Conservation (phyloP, 2,888 invertebrate genomes). For the Hemaris fuciformis region DNA sequence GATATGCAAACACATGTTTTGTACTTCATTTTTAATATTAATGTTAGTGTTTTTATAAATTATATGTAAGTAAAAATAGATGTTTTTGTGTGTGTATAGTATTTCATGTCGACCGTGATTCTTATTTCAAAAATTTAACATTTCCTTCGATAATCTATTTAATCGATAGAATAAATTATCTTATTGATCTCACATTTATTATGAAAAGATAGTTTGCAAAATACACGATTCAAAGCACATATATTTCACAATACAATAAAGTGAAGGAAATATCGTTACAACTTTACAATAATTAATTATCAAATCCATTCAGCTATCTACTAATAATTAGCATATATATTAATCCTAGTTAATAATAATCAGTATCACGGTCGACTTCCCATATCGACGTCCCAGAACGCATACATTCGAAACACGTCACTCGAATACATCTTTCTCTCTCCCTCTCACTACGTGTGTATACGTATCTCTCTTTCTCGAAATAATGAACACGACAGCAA, state of each 20-base stretch:
- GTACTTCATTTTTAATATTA: background rate
- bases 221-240: background rate
- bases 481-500: slow-evolving; percentile 26
- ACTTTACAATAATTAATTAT: background rate
- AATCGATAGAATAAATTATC: no score
- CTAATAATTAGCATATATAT: background rate
- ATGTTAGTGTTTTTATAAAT: background rate
- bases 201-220: background rate
- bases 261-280: background rate
- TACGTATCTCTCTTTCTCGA: slow-evolving; percentile 30
- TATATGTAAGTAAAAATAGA: background rate
- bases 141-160: no score
- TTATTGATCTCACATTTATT: no score
- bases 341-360: background rate
- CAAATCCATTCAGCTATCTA: background rate
- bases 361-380: background rate
- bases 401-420: slow-evolving; percentile 22
- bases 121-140: no score
- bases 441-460: slow-evolving; percentile 36
- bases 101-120: background rate
- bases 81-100: background rate
- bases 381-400: slow-evolving; percentile 21
- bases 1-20: background rate
- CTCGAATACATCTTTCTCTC: slow-evolving; percentile 41
- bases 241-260: background rate